Evolutionary conservation across 2,797 vertebrate genomes (phyloP), one percentile per base, ranked within the genome.

Genomic region (Gastrophryne carolinensis): DNA sequence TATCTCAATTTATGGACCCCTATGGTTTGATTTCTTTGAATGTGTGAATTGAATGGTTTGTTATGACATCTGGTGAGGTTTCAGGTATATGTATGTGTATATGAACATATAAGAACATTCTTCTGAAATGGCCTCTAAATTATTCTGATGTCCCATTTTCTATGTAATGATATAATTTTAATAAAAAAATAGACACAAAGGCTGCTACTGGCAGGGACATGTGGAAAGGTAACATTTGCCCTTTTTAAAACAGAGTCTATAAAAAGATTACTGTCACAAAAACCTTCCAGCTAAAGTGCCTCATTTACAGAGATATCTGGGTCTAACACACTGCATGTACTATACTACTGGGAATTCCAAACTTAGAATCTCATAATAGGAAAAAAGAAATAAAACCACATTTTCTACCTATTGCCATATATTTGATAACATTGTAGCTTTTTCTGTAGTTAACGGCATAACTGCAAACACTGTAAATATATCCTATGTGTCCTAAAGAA

Each of bases 221-320:
- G 34, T 66, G 37, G 29, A 41, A 23, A 65, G 62, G 61, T 65
- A 62, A 66, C 72, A 58, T 54, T 35, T 50, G 39, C 34, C 61
- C 71, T 54, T 53, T n/a, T 56, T 47, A 53, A 65, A 27, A 66
- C 27, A n/a, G 7, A 30, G 64, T 50, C 72, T 74, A 74, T 65
- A 74, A 74, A 74, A 74, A 74, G 72, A 32, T 74, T 5, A 24
- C 62, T 32, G 63, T 44, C 50, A 74, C 52, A 65, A 74, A 74
- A 34, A 52, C 61, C 72, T 66, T 74, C 61, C 61, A 66, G 72
- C 72, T 74, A 74, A 44, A 66, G 24, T 24, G 27, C 23, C 62
- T 65, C 62, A 57, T 57, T 66, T 65, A 69, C 52, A 26, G 52
- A 47, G 32, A 62, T 54, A 34, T 27, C 62, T 74, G 65, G 24